Evolutionary conservation across 2,888 invertebrate species (phyloP).

Genomic region (Perizoma affinitatum): DNA sequence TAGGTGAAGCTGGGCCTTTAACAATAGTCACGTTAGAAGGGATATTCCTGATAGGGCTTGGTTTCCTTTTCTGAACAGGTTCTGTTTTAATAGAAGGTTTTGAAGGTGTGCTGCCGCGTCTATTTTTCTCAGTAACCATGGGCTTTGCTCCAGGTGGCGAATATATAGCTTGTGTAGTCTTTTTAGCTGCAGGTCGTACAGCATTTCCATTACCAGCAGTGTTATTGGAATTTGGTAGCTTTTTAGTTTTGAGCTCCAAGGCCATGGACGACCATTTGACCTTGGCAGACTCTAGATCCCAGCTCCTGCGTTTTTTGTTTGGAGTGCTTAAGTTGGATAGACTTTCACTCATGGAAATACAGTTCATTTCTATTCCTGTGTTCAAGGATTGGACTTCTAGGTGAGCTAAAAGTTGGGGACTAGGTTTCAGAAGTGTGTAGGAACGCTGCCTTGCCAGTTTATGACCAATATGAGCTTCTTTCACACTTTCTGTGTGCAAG

Average conservation of each 20-base stretch:
- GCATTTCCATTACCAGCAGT: constrained; percentile 33
- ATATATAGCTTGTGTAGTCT: constrained; percentile 24
- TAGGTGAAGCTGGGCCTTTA: constrained; percentile 43
- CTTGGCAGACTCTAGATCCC: constrained; percentile 78
- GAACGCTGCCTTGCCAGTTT: constrained; percentile 89
- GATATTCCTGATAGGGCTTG: constrained; percentile 51
- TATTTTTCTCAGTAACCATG: constrained; percentile 46
- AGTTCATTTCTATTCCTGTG: constrained; percentile 73
- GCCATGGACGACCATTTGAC: constrained; percentile 81
- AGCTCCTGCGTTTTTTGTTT: constrained; percentile 71
- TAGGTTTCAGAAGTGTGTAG: constrained; percentile 90
- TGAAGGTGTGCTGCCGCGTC: constrained; percentile 40
- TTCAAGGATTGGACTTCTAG: constrained; percentile 79
- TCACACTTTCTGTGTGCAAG: constrained; percentile 64
- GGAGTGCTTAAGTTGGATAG: constrained; percentile 61
- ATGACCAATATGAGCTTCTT: constrained; percentile 51
- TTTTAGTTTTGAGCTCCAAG: constrained; percentile 62
- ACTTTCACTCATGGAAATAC: constrained; percentile 82
- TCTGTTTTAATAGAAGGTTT: constrained; percentile 57
- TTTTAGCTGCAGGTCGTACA: constrained; percentile 40
- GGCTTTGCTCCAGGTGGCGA: constrained; percentile 49
- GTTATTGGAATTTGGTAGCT: constrained; percentile 35
- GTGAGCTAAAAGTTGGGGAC: constrained; percentile 88
- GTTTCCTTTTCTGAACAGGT: constrained; percentile 50
- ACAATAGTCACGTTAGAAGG: constrained; percentile 40